phyloP scores from a whole-genome alignment of 2,113 vertebrate species.

The Nicator chloris region DNA sequence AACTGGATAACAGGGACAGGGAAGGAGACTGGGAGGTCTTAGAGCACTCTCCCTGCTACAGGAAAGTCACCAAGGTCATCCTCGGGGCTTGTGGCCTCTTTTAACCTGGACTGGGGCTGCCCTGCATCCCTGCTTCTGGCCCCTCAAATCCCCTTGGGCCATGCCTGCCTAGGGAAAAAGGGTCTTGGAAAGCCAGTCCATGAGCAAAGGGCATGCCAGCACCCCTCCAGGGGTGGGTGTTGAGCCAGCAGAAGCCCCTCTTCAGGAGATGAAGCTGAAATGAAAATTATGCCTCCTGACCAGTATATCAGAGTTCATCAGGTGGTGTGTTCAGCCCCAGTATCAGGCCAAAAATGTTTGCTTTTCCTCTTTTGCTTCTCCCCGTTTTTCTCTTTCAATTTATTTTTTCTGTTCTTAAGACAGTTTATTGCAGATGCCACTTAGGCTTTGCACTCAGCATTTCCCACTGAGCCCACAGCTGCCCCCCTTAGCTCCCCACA shows the following conservation, averaged over 20 bases:
- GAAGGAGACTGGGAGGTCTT: neutral
- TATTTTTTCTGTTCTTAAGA: neutral
- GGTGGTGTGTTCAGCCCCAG: neutral
- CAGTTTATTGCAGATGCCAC: neutral
- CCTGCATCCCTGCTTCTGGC: neutral
- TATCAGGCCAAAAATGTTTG: conserved; percentile 4
- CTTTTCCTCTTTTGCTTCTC: neutral
- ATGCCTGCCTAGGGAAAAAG: neutral
- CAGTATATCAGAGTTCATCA: conserved; percentile 1
- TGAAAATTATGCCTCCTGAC: neutral
- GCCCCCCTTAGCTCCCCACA: neutral
- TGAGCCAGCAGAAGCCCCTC: neutral
- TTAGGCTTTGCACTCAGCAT: neutral
- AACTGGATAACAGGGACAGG: neutral
- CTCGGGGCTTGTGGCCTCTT: neutral
- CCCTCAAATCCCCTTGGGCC: neutral
- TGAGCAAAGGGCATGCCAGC: neutral
- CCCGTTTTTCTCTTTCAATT: fast-evolving
- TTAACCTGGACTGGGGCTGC: neutral
- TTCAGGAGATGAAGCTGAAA: neutral
- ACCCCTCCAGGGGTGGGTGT: neutral
- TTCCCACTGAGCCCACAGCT: neutral
- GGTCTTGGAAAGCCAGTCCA: neutral
- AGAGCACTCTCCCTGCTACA: neutral
- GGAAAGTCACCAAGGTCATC: neutral